Evolutionary conservation across 2,797 vertebrate genomes (phyloP).

Genomic region (Tragopan temminckii): DNA sequence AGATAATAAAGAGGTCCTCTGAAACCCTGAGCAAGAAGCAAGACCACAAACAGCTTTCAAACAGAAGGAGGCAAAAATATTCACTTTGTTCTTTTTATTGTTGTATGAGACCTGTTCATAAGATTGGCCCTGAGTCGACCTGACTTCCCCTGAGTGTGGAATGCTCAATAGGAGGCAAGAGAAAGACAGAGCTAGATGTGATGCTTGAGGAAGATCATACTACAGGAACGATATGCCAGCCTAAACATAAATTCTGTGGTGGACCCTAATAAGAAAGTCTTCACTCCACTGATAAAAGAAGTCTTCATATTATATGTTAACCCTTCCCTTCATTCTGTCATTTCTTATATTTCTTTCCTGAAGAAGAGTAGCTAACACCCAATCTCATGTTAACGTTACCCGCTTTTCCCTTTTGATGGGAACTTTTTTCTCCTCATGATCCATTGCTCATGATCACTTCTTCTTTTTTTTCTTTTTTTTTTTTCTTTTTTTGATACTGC

Average conservation of each 20-base stretch:
- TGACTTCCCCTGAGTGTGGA: background rate
- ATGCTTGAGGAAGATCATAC: background rate
- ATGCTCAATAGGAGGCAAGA: background rate
- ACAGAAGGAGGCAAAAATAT: background rate
- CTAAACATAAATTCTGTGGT: background rate
- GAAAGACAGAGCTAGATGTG: background rate
- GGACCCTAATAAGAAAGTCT: background rate
- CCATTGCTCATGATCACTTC: background rate
- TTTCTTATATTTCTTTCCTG: background rate
- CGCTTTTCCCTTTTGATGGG: background rate
- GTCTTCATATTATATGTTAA: background rate
- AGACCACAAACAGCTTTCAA: background rate
- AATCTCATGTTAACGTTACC: background rate
- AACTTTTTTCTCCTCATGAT: background rate
- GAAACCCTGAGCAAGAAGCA: background rate
- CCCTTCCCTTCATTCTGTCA: background rate
- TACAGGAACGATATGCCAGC: background rate
- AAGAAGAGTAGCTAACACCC: background rate
- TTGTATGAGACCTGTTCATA: background rate
- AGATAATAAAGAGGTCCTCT: background rate
- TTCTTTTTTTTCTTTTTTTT: background rate
- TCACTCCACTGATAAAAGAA: fast-evolving
- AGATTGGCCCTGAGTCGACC: background rate
- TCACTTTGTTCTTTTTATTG: background rate
- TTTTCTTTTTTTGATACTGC: background rate